A percentile compares a stretch with the other conserved stretches of the same genome.
Evolutionary conservation across 2,888 invertebrate genomes (phyloP).

Genomic region (Meganola albula): DNA sequence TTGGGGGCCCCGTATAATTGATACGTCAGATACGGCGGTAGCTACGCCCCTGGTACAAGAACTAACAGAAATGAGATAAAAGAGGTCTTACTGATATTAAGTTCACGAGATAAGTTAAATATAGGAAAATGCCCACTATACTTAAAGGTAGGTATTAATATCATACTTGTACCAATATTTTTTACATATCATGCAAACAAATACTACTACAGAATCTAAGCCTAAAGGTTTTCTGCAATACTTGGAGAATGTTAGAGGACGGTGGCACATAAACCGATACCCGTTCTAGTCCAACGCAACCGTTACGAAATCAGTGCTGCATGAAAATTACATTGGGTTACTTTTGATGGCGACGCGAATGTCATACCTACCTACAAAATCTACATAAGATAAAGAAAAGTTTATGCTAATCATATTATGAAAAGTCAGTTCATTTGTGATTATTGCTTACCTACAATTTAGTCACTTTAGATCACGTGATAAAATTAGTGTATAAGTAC

Average conservation of each 20-base stretch:
- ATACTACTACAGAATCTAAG: no score
- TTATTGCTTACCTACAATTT: no score
- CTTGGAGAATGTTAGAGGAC: slow-evolving; percentile 58
- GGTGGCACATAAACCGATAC: slow-evolving; percentile 63
- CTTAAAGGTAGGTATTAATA: slow-evolving; percentile 23
- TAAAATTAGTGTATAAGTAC: no score
- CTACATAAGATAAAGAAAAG: slow-evolving; percentile 27
- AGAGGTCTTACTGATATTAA: slow-evolving; percentile 64
- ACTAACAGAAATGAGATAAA: slow-evolving; percentile 64
- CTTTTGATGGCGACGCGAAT: slow-evolving; percentile 26
- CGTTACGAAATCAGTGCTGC: slow-evolving; percentile 75
- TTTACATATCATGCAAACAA: no score
- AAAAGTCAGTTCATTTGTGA: no score
- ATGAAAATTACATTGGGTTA: slow-evolving; percentile 61
- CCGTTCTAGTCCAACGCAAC: slow-evolving; percentile 74
- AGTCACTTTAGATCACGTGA: no score
- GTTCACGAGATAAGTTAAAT: slow-evolving; percentile 69
- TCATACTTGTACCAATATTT: no score
- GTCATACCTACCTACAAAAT: no score
- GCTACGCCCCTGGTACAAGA: no score
- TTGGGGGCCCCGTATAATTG: no score
- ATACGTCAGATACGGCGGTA: no score
- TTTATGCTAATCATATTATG: slow-evolving; percentile 18
- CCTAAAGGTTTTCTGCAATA: slow-evolving; percentile 26
- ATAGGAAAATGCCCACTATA: slow-evolving; percentile 58